Percentiles rank a stretch among this genome's conserved stretches.
Conservation (phyloP, 1,140 invertebrate species). For the Monochamus saltuarius region DNA sequence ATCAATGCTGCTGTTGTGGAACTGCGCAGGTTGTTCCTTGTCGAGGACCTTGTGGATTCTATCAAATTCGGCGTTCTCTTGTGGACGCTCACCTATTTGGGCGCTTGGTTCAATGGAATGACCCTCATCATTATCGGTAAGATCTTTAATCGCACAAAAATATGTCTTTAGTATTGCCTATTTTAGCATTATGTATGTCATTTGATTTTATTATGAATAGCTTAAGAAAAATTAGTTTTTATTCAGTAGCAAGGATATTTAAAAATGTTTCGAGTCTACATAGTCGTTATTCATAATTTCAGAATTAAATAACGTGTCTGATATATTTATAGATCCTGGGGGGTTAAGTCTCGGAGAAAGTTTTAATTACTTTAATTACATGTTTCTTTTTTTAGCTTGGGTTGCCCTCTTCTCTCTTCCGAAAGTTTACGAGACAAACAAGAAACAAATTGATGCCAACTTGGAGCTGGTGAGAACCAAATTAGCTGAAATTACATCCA, state of each 20-base stretch:
- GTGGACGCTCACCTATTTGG: constrained; percentile 95
- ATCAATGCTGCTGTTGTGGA: constrained; percentile 77
- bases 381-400: constrained; percentile 68
- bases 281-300: too few species aligned
- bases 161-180: too few species aligned
- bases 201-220: too few species aligned
- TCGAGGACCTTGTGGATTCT: constrained; percentile 95
- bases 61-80: constrained; percentile 90
- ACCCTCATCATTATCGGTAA: constrained; percentile 90
- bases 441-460: constrained; percentile 94
- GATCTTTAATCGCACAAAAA: neutral
- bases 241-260: too few species aligned
- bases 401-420: constrained; percentile 93
- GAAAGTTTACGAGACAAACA: constrained; percentile 97
- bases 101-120: constrained; percentile 97
- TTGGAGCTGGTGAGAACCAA: constrained; percentile 84
- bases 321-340: too few species aligned
- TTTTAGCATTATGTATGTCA: too few species aligned
- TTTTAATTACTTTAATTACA: neutral
- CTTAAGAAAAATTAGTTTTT: too few species aligned
- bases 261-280: too few species aligned
- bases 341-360: too few species aligned
- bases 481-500: constrained; percentile 83
- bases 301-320: too few species aligned
- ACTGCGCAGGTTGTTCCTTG: constrained; percentile 89